Evolutionary conservation across 2,888 invertebrate genomes (phyloP), one percentile per base, ranked within the genome.

Genomic region (Orthosia cruda): DNA sequence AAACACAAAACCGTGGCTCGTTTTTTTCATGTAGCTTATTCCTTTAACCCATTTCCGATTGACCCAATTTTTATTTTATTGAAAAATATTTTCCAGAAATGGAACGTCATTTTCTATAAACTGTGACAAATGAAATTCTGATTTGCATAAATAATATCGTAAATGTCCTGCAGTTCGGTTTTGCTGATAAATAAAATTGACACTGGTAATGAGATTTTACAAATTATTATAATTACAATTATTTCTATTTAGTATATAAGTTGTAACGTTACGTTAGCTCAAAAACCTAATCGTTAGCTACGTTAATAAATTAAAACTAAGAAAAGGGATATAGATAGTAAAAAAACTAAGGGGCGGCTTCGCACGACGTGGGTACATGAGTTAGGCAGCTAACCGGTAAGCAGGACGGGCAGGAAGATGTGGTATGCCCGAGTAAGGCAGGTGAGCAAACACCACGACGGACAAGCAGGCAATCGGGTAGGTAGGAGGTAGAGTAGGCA

Each of bases 21-120:
- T 23, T 58, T 45, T 54, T 32, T 50, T 4, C 12, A 50, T 16
- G 50, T 40, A 9, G 26, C 13, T 55, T 18, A 45, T 57, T 47
- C 0, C 12, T 58, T 47, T 13, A 4, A 62, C n/a, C 4, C 52
- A 61, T 47, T 52, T 62, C 23, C 13, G 18, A 57, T n/a, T 70
- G 66, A 70, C 58, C 55, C 20, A 55, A 52, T 69, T 70, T 64
- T 71, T 66, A 5, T 26, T 54, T 50, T 40, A n/a, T 11, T 58
- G 45, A 15, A 23, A 65, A 72, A 54, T 65, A 40, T 73, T 73
- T 72, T 57, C 3, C 47, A 57, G 23, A 26, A 54, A 23, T 3
- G 4, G 57, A 32, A 66, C 13, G 20, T 23, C 13, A 55, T 71
- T 62, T 69, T 54, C 23, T 55, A 62, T 65, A 72, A 57, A 45